Conservation (phyloP, 2,113 vertebrate genomes). For the Lepus europaeus region DNA sequence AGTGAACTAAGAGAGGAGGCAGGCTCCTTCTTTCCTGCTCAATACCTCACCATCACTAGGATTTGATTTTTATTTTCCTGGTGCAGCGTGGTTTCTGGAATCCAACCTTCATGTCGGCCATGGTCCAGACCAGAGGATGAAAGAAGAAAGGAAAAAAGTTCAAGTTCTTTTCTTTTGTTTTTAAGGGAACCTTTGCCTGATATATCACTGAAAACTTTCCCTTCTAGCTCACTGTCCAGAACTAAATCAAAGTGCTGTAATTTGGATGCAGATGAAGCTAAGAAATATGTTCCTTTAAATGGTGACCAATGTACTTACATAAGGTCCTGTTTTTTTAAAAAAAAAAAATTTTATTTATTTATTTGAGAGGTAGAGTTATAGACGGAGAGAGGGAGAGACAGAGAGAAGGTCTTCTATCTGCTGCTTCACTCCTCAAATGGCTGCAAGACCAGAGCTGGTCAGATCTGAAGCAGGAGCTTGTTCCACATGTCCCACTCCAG, state of each 20-base stretch:
- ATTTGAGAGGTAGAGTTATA: no score
- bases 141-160: not conserved
- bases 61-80: not conserved
- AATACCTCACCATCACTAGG: not conserved
- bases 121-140: not conserved
- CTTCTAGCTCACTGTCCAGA: not conserved
- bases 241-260: not conserved
- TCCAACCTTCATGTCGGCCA: not conserved
- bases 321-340: no score
- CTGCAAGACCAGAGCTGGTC: no score
- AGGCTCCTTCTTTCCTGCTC: not conserved
- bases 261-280: constrained; percentile 20
- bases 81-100: not conserved
- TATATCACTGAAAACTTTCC: not conserved
- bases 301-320: not conserved
- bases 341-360: no score
- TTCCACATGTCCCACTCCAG: no score
- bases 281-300: not conserved
- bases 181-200: not conserved
- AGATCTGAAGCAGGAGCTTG: no score
- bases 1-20: not conserved
- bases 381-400: no score
- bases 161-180: not conserved
- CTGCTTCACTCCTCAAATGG: no score
- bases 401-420: no score